These are phyloP conservation scores for Strigops habroptila DNA, from an alignment of 2,113 vertebrate species.

Conservation along the genomic window DNA sequence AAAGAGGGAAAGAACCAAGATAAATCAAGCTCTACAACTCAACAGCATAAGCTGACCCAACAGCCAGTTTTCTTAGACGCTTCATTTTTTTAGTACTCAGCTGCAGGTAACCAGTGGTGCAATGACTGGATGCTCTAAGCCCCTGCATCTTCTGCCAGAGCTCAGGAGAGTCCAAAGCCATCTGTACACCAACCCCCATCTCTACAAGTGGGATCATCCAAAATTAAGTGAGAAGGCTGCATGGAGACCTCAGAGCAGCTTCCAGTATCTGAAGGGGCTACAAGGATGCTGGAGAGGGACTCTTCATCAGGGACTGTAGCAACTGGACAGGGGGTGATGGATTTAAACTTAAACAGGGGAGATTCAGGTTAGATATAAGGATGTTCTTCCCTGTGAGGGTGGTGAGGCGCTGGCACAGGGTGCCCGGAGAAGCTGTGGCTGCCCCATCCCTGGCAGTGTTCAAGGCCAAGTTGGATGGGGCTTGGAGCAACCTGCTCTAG, in stretches of 20 bases:
- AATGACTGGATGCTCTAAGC: not conserved
- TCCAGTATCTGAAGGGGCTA: not conserved
- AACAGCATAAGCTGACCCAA: not conserved
- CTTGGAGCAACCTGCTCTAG: not conserved
- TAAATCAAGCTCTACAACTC: accelerated
- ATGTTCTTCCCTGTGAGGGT: not conserved
- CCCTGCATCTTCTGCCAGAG: not conserved
- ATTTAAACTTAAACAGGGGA: not conserved
- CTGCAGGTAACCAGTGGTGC: not conserved
- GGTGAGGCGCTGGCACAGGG: not conserved
- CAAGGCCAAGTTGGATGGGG: not conserved
- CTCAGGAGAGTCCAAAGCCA: not conserved
- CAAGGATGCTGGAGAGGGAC: not conserved
- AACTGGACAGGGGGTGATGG: not conserved
- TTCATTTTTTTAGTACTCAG: not conserved
- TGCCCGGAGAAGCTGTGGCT: not conserved
- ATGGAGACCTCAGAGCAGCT: not conserved
- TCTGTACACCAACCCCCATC: not conserved
- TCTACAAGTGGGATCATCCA: not conserved
- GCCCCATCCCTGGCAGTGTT: not conserved
- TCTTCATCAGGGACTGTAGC: not conserved
- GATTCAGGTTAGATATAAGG: not conserved
- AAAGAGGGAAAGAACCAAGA: not conserved
- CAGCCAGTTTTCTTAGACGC: not conserved
- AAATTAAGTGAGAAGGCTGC: not conserved